These are phyloP conservation scores for Larimichthys polyactis DNA, from an alignment of 2,113 vertebrate genomes.

Conservation along the genomic window DNA sequence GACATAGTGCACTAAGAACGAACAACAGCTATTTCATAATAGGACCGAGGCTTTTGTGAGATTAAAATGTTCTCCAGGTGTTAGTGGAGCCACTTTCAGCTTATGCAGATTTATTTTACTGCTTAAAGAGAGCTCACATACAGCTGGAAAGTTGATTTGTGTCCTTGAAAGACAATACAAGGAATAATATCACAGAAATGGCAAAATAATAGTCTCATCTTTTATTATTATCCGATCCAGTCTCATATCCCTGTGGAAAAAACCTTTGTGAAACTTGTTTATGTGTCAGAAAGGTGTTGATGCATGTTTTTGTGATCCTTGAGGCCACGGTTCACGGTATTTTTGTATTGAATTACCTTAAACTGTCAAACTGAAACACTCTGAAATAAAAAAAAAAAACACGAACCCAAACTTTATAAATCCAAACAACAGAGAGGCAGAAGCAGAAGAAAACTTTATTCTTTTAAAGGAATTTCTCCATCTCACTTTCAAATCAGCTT, in stretches of 20 bases:
- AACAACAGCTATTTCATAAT: constrained; percentile 37
- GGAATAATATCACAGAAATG: neutral
- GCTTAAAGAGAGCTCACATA: neutral
- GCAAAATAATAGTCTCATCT: neutral
- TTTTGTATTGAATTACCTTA: neutral
- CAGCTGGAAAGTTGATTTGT: neutral
- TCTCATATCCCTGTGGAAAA: neutral
- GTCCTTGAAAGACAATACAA: neutral
- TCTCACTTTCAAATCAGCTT: constrained; percentile 3
- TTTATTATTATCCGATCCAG: neutral
- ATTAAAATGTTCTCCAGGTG: neutral
- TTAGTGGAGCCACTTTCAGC: constrained; percentile 7
- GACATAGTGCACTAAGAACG: neutral
- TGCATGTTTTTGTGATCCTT: neutral
- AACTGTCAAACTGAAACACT: neutral
- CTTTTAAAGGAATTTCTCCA: constrained; percentile 14
- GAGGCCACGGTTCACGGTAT: neutral
- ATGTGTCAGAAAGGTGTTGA: neutral
- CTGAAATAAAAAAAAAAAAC: neutral
- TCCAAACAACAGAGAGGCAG: neutral
- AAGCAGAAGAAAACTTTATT: neutral
- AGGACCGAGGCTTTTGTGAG: neutral
- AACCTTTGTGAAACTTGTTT: neutral
- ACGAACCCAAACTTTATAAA: neutral
- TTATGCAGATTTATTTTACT: constrained; percentile 4